phyloP scores from a whole-genome alignment of 2,888 invertebrate genomes.

The Tupiocoris notatus region DNA sequence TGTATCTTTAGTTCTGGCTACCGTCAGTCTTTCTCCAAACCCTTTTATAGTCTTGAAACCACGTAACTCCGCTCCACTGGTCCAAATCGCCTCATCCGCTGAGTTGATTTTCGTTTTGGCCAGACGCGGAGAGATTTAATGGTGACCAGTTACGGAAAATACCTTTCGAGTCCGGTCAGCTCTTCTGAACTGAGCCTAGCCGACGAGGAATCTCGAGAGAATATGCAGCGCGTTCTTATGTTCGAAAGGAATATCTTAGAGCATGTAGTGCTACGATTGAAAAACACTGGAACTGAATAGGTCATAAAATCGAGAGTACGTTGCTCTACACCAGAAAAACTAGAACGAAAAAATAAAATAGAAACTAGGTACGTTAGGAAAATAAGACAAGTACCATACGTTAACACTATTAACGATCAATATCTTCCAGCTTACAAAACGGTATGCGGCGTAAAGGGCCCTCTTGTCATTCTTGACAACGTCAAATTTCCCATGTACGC shows the following conservation, averaged over 20 bases:
- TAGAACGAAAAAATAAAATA: too few species aligned
- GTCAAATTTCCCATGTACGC: conserved; percentile 99
- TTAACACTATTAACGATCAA: background rate
- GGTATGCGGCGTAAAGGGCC: conserved; percentile 98
- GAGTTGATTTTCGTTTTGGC: background rate
- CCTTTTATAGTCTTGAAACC: conserved; percentile 25
- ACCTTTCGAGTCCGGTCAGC: background rate
- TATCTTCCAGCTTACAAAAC: conserved; percentile 87
- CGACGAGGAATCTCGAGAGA: background rate
- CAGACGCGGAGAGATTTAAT: background rate
- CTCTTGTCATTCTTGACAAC: conserved; percentile 97
- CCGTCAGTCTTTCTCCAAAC: background rate
- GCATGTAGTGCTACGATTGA: too few species aligned
- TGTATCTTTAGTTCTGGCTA: conserved; percentile 8
- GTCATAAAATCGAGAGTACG: too few species aligned
- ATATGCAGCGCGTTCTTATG: too few species aligned
- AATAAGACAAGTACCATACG: too few species aligned
- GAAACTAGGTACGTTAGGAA: too few species aligned
- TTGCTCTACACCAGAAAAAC: too few species aligned
- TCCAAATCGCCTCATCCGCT: conserved; percentile 30
- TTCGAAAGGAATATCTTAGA: too few species aligned
- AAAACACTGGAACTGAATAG: too few species aligned
- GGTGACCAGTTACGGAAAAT: background rate
- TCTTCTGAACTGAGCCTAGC: background rate
- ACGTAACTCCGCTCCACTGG: conserved; percentile 21